These are phyloP conservation scores for Diorhabda sublineata DNA, from an alignment of 1,140 invertebrate genomes.

Conservation along the genomic window DNA sequence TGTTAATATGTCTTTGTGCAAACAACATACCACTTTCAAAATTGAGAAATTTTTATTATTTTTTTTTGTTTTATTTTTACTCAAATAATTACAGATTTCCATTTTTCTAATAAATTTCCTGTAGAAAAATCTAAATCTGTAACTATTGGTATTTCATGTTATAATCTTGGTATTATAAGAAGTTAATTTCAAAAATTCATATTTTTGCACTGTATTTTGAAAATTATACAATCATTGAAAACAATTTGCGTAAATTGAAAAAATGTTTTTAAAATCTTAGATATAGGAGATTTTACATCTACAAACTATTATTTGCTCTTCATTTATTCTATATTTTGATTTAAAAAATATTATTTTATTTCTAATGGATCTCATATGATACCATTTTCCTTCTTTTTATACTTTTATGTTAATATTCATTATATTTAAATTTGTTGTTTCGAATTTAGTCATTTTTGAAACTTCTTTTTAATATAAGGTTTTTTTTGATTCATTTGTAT, in stretches of 20 bases:
- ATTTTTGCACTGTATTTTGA: background rate
- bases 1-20: background rate
- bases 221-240: background rate
- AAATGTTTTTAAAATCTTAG: background rate
- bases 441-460: too few relatives aligned
- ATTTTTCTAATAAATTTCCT: background rate
- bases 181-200: too few relatives aligned
- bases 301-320: background rate
- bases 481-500: too few relatives aligned
- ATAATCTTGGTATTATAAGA: background rate
- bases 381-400: too few relatives aligned
- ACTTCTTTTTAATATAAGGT: too few relatives aligned
- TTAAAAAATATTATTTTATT: too few relatives aligned
- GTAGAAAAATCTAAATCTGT: background rate
- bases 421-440: too few relatives aligned
- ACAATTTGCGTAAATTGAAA: background rate
- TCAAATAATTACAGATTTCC: too few relatives aligned
- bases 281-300: background rate
- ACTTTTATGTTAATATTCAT: too few relatives aligned
- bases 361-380: too few relatives aligned
- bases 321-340: background rate
- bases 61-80: background rate
- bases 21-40: background rate
- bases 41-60: background rate
- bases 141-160: background rate